Percentiles rank a stretch among this genome's conserved stretches.
These are phyloP conservation scores for Spodoptera litura DNA, from an alignment of 1,140 invertebrate genomes.

Conservation along the genomic window DNA sequence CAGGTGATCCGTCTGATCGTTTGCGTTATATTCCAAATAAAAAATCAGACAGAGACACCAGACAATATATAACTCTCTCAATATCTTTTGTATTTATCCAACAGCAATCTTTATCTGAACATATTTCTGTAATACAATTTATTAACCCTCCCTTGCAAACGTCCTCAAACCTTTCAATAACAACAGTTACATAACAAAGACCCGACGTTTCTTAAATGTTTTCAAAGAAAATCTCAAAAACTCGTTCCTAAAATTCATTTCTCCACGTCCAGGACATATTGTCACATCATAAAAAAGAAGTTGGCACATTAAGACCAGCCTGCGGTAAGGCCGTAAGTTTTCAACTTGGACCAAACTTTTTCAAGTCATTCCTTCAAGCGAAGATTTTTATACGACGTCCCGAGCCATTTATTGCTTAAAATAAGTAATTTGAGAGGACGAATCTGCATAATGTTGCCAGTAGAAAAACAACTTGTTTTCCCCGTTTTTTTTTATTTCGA, in stretches of 20 bases:
- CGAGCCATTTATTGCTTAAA: constrained; percentile 78
- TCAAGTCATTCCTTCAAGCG: constrained; percentile 61
- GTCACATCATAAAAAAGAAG: constrained; percentile 47
- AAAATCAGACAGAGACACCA: too few relatives aligned
- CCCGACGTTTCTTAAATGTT: background rate
- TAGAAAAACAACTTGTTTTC: constrained; percentile 74
- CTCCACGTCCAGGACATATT: constrained; percentile 39
- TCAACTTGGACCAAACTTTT: constrained; percentile 56
- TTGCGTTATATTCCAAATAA: too few relatives aligned
- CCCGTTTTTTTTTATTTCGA: constrained; percentile 55
- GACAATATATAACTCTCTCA: too few relatives aligned
- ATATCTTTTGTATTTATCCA: too few relatives aligned
- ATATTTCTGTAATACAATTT: too few relatives aligned
- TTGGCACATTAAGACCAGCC: constrained; percentile 39
- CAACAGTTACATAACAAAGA: background rate
- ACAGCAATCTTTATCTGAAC: too few relatives aligned
- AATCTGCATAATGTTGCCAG: constrained; percentile 79
- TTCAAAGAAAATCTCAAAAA: constrained; percentile 1
- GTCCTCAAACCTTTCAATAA: too few relatives aligned
- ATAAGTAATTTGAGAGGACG: constrained; percentile 77
- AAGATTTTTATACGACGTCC: constrained; percentile 74
- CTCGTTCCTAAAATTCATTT: constrained; percentile 4
- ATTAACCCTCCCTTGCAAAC: too few relatives aligned
- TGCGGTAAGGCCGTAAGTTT: constrained; percentile 29
- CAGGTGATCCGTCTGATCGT: too few relatives aligned